phyloP scores from a whole-genome alignment of 2,888 invertebrate species.

The Agriopis leucophaearia region DNA sequence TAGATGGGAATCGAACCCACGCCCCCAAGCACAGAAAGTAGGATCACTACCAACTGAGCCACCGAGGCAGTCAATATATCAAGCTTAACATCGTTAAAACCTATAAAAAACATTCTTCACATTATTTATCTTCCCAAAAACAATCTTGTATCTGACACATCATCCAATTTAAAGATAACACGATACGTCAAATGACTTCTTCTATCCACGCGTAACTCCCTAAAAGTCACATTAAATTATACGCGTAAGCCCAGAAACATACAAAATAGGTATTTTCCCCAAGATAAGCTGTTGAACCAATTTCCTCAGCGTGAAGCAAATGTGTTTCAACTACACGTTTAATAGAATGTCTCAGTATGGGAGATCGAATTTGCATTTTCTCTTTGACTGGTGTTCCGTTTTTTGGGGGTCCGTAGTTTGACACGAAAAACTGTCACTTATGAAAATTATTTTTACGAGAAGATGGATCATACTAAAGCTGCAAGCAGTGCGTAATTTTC shows the following conservation, averaged over 20 bases:
- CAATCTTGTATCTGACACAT: conserved; percentile 31
- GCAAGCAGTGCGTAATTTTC: too few species aligned
- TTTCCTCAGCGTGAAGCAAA: conserved; percentile 44
- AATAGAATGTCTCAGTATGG: conserved; percentile 43
- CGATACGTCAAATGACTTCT: conserved; percentile 45
- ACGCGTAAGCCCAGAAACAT: conserved; percentile 41
- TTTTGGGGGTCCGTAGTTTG: neutral
- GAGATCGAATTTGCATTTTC: conserved; percentile 40
- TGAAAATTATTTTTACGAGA: too few species aligned
- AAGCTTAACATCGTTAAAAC: neutral
- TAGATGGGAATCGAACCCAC: too few species aligned
- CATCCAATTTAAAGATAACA: conserved; percentile 43
- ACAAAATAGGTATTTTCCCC: conserved; percentile 42
- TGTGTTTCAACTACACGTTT: conserved; percentile 42
- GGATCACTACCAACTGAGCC: too few species aligned
- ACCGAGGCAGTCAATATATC: neutral
- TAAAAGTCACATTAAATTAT: conserved; percentile 47
- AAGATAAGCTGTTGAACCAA: conserved; percentile 47
- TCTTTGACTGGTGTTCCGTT: conserved; percentile 24
- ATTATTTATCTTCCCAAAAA: conserved; percentile 1
- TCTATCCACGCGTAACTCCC: conserved; percentile 39
- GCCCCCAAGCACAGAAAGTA: too few species aligned
- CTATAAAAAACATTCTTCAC: neutral
- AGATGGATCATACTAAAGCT: too few species aligned
- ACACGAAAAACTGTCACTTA: neutral